Evolutionary conservation across 2,888 invertebrate genomes (phyloP), one percentile per base, ranked within the genome.

Genomic region (Dasysyrphus albostriatus): DNA sequence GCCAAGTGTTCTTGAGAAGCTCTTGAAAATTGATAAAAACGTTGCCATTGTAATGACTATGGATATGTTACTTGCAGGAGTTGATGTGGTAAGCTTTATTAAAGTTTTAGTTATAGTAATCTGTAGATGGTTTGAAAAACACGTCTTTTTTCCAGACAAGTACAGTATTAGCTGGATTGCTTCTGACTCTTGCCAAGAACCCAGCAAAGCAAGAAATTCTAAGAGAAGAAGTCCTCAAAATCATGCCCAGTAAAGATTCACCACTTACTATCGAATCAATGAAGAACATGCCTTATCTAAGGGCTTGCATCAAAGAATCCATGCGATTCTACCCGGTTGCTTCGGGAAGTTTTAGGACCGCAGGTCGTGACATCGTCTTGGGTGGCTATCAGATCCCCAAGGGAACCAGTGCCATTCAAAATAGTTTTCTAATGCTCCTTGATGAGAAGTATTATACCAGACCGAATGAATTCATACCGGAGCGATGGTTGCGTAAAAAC

Each of bases 251-350:
- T 0, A 93, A 93, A 82, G 90, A 92, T 56, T 91, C 93, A 0
- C 91, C 91, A 14, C 90, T 95, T 29, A 94, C 93, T 0, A 91
- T 92, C 10, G 91, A 92, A 0, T 91, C 93, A 65, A 90, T 94
- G 70, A 92, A 92, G 29, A 91, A 93, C 75, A 92, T 94, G 73
- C 93, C 94, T 0, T 97, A 96, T 90, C 90, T 97, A 24, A 95
- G 94, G 78, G 96, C 96, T 0, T 96, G 96, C 89, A 93, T 97
- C 24, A 97, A 96, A 90, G 97, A 97, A 91, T 93, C 95, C 0
- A 91, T 96, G 83, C 93, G 96, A 83, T 77, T 95, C 34, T 93
- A 94, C 89, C 95, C 95, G 0, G 93, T 95, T 0, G 93, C 94
- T 0, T 92, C 94, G 3, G 95, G 94, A 0, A 95, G 94, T 88